These are phyloP conservation scores for Drosophila ananassae DNA, from an alignment of 1,140 invertebrate genomes.

Conservation along the genomic window DNA sequence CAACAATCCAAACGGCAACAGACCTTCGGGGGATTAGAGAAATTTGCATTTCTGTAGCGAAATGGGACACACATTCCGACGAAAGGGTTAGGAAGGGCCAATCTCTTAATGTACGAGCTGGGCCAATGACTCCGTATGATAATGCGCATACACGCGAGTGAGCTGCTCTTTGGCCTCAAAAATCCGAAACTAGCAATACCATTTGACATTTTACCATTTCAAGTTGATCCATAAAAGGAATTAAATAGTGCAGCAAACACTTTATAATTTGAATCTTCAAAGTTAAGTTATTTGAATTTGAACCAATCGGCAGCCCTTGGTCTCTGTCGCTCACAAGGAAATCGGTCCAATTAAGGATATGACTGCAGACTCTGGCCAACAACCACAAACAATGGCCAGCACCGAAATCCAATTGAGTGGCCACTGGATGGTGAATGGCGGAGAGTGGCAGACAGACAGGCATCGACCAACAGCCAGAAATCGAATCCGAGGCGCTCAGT, in stretches of 20 bases:
- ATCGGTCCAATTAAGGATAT: slow-evolving; percentile 55
- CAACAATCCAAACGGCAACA: slow-evolving; percentile 38
- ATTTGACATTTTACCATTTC: background rate
- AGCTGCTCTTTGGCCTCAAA: background rate
- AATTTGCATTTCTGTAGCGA: slow-evolving; percentile 37
- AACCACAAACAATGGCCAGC: slow-evolving; percentile 37
- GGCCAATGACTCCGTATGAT: background rate
- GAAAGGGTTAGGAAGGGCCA: slow-evolving; percentile 3
- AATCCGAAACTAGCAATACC: background rate
- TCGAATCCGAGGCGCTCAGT: slow-evolving; percentile 13
- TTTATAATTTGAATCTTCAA: background rate
- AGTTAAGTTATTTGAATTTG: too few relatives aligned
- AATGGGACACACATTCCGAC: slow-evolving; percentile 1
- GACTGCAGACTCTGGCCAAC: slow-evolving; percentile 17
- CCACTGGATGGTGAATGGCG: slow-evolving; percentile 5
- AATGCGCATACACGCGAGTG: slow-evolving; percentile 1
- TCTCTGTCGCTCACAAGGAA: background rate
- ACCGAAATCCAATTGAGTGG: slow-evolving; percentile 55
- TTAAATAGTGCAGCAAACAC: background rate
- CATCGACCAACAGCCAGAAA: slow-evolving; percentile 11
- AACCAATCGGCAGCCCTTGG: background rate
- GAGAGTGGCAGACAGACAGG: slow-evolving; percentile 1
- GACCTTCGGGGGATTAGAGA: slow-evolving; percentile 17
- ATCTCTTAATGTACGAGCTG: slow-evolving; percentile 11
- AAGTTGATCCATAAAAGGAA: background rate